Conservation (phyloP, 2,113 vertebrate genomes). For the Petaurus breviceps region DNA sequence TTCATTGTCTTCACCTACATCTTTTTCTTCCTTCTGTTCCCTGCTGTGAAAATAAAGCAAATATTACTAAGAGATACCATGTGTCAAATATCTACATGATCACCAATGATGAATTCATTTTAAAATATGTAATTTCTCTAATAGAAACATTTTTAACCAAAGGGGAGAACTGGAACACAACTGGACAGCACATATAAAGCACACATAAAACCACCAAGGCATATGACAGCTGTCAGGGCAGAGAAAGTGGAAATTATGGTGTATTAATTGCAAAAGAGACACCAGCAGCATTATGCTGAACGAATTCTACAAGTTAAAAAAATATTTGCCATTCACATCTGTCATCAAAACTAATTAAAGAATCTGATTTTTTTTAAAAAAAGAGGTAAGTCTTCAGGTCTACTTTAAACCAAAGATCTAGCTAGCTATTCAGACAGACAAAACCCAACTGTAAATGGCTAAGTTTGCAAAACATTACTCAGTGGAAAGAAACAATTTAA, state of each 20-base stretch:
- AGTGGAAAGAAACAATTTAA: constrained; percentile 48
- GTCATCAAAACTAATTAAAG: constrained; percentile 8
- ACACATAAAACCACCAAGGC: constrained; percentile 54
- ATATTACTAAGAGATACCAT: constrained; percentile 68
- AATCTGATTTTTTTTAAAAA: constrained; percentile 53
- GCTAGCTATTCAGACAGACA: constrained; percentile 64
- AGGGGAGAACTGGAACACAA: constrained; percentile 7
- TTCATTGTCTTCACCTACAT: constrained; percentile 80
- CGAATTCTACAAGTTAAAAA: constrained; percentile 64
- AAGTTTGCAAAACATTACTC: constrained; percentile 56
- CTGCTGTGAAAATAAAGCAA: constrained; percentile 79
- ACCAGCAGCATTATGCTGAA: constrained; percentile 43
- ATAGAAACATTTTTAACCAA: constrained; percentile 42
- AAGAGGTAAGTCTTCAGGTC: constrained; percentile 50
- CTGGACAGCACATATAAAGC: neutral
- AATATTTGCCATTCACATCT: constrained; percentile 51
- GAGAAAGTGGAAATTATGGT: constrained; percentile 58
- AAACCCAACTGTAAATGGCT: constrained; percentile 59
- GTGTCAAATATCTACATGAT: constrained; percentile 63
- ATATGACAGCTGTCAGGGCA: constrained; percentile 49
- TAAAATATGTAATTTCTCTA: neutral
- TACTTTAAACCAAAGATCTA: constrained; percentile 65
- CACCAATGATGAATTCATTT: constrained; percentile 32
- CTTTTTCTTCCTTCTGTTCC: constrained; percentile 85
- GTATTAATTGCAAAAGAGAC: constrained; percentile 58